Evolutionary conservation across 2,113 vertebrate genomes (phyloP), one percentile per base, ranked within the genome.

Genomic region (Ceuthmochares aereus): DNA sequence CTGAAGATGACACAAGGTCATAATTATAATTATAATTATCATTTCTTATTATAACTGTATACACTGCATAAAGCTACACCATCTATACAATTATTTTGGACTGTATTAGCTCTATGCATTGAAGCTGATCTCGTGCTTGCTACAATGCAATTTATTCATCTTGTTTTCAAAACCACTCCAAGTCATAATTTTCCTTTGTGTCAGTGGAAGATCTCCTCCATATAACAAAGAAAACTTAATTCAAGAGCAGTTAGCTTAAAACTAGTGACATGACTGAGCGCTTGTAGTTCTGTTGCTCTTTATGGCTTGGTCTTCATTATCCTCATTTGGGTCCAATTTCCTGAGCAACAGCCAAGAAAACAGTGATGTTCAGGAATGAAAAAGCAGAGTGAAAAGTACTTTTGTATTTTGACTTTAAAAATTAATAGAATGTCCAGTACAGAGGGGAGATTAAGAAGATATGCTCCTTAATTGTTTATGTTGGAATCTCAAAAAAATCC

Each of bases 11-110:
- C 77, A 79, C 29, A 22, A 84, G 23, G 11, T 32, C 56, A 42
- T 81, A 95, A 89, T 29, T 25, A 62, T 81, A 95, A 89, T 29
- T 25, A 62, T 88, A 82, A 86, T 55, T 10, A 2, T 0, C 42
- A 36, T 91, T 70, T 95, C 94, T 94, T 93, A 96, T 95, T 92
- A 43, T 10, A 69, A 23, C 16, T 78, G 18, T 52, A 58, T 86
- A 68, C 16, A 73, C 26, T 70, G 52, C 42, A 45, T 52, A 94
- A 88, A 72, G 37, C 21, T 49, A 23, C 55, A 84, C 17, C 32
- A 79, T 42, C 27, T 67, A 68, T 58, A 69, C 67, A 87, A 25
- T 73, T 83, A 87, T 42, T 94, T 62, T 56, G 56, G 30, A 13
- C 62, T 79, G 13, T n/a, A 78, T 88, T 84, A 90, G 23, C 34